Evolutionary conservation across 2,113 vertebrate genomes (phyloP).

Genomic region (Microcebus tavaratra): DNA sequence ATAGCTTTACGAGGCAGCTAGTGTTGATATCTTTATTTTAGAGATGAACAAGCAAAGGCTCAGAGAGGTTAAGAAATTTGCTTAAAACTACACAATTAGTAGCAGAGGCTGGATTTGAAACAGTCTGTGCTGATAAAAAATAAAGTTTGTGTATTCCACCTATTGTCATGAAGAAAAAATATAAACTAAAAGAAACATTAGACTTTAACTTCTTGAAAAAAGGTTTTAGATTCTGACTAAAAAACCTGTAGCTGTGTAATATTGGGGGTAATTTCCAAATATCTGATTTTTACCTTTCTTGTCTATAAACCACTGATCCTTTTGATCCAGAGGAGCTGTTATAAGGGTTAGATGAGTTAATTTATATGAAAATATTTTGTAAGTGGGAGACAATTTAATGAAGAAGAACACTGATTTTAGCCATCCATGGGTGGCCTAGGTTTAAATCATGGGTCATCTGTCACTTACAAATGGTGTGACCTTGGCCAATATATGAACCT

Average conservation of each 20-base stretch:
- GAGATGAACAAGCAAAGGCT: not conserved
- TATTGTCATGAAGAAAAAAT: not conserved
- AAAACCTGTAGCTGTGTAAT: not conserved
- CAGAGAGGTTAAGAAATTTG: not conserved
- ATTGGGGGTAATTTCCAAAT: not conserved
- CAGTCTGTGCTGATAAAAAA: not conserved
- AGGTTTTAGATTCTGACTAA: not conserved
- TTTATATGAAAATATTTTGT: not conserved
- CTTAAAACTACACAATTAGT: conserved; percentile 9
- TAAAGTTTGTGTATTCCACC: not conserved
- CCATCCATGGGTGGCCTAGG: not conserved
- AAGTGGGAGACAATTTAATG: not conserved
- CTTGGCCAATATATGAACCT: not conserved
- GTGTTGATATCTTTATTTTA: not conserved
- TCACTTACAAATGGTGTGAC: not conserved
- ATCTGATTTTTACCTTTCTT: not conserved
- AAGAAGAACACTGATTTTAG: not conserved
- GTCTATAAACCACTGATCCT: not conserved
- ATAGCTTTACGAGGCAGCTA: not conserved
- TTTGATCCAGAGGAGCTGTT: not conserved
- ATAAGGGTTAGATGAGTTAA: not conserved
- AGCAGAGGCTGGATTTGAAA: not conserved
- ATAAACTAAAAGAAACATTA: not conserved
- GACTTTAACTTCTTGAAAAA: not conserved
- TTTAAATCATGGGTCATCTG: not conserved